These are phyloP conservation scores for Phainopepla nitens DNA, from an alignment of 2,113 vertebrate species.

Conservation along the genomic window DNA sequence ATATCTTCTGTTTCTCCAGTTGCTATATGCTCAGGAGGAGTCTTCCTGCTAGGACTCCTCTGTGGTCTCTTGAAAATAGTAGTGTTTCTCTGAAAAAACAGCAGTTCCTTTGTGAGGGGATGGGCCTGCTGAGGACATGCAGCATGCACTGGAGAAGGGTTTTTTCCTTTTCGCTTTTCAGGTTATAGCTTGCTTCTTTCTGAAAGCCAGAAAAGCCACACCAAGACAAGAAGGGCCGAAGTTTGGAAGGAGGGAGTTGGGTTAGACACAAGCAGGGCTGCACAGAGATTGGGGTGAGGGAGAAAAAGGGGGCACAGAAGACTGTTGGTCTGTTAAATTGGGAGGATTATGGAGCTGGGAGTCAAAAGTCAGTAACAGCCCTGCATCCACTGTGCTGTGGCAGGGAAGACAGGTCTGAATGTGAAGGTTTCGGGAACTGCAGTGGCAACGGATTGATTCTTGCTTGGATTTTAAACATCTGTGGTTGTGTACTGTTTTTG, in stretches of 20 bases:
- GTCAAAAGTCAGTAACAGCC: background rate
- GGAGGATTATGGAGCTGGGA: background rate
- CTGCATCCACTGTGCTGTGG: fast-evolving
- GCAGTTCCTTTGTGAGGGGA: background rate
- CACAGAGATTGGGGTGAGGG: background rate
- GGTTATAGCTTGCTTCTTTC: background rate
- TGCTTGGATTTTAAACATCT: background rate
- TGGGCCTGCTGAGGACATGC: background rate
- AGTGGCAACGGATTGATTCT: background rate
- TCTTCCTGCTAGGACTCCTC: background rate
- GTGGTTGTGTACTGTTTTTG: background rate
- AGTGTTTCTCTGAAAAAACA: background rate
- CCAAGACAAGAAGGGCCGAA: background rate
- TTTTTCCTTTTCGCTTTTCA: background rate
- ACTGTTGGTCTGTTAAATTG: background rate
- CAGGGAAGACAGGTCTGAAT: background rate
- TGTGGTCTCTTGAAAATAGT: background rate
- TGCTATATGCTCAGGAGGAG: background rate
- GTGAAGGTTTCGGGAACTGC: background rate
- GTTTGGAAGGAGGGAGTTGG: background rate
- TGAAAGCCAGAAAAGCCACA: background rate
- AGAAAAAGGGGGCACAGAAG: background rate
- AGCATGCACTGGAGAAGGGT: background rate
- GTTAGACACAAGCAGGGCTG: background rate
- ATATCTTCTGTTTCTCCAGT: background rate